A percentile compares a stretch with the other conserved stretches of the same genome.
phyloP scores from a whole-genome alignment of 2,888 invertebrate species.

The Limnephilus marmoratus region DNA sequence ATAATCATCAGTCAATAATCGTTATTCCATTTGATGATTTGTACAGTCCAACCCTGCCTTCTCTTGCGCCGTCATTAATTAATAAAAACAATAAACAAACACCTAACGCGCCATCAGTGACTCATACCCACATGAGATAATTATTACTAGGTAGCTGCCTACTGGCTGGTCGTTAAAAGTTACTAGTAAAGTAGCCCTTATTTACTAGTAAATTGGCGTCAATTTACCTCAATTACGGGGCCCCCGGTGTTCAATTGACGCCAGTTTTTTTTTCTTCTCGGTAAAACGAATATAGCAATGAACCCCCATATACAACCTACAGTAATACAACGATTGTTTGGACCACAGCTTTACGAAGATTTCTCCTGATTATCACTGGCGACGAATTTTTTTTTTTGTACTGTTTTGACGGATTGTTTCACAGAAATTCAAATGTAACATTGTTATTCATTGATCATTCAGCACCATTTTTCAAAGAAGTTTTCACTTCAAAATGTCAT shows the following conservation, averaged over 20 bases:
- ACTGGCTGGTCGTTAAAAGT: slow-evolving; percentile 43
- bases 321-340: background rate
- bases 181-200: slow-evolving; percentile 57
- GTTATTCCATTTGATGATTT: background rate
- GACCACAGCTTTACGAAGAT: background rate
- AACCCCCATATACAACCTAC: slow-evolving; percentile 24
- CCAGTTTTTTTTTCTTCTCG: slow-evolving; percentile 60
- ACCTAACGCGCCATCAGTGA: slow-evolving; percentile 52
- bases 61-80: slow-evolving; percentile 42
- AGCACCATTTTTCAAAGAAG: too few species aligned
- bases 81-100: slow-evolving; percentile 56
- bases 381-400: background rate
- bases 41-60: background rate
- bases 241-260: slow-evolving; percentile 64
- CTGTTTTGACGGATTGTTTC: too few species aligned
- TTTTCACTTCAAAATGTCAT: too few species aligned
- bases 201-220: slow-evolving; percentile 64
- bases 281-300: slow-evolving; percentile 56
- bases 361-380: background rate
- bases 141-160: slow-evolving; percentile 34
- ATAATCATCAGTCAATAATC: background rate
- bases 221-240: slow-evolving; percentile 66
- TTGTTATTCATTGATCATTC: too few species aligned
- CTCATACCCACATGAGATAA: slow-evolving; percentile 62
- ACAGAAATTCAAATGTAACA: too few species aligned